Evolutionary conservation across 2,797 vertebrate species (phyloP), one percentile per base, ranked within the genome.

Genomic region (Cyprinella venusta): DNA sequence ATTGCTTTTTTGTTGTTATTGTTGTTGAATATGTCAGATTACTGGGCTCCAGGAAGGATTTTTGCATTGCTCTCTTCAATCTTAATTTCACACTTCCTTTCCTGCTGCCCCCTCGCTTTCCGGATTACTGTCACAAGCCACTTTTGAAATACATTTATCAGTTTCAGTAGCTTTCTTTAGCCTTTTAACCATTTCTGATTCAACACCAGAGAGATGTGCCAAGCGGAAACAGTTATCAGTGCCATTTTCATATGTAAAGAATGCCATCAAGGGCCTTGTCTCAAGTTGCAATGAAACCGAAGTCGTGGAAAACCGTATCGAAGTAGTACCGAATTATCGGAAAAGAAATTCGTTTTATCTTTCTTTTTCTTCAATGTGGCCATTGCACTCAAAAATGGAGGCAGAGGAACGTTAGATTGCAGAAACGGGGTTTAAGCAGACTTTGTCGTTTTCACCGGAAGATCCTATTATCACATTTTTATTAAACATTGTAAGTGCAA

Each of bases 11-110:
- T 40, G 30, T 74, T 40, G 50, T 56, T 21, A 1, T 36, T 72
- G 8, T 52, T 48, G 42, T 54, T 13, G 19, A 65, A 79, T 8
- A 16, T 30, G 65, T 50, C 42, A 63, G 65, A 63, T 84, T 68
- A 40, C 67, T 50, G 30, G 21, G 33, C 70, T 76, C 18, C 54
- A 80, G 69, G 40, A 72, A 74, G 59, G 72, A 80, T 77, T 85
- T 86, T 40, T 75, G 18, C 33, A 21, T 61, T 38, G 18, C 61
- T 0, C 16, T 81, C 65, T 48, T 38, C 38, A n/a, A 72, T 67
- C 63, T 75, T 69, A 56, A 52, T 81, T 84, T 87, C 48, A 64
- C 54, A 81, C 50, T 65, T 72, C 63, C 78, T 69, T 76, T 30
- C 48, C n/a, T 56, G 24, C 45, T 56, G 5, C 48, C 68, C 50